phyloP scores from a whole-genome alignment of 2,797 vertebrate species.

The Gallinago nigripennis region DNA sequence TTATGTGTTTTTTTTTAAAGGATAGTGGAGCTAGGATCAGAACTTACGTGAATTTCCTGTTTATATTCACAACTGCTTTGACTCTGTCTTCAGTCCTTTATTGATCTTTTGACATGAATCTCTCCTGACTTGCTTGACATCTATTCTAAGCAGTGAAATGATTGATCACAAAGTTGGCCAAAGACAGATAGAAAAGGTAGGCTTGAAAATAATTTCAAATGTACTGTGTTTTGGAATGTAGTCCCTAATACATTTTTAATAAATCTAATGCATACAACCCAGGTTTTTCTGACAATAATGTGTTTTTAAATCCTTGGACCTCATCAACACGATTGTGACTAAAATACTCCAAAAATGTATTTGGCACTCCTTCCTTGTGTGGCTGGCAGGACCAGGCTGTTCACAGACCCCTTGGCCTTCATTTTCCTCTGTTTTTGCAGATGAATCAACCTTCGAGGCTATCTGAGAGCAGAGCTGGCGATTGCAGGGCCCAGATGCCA shows the following conservation, averaged over 20 bases:
- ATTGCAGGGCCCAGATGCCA: conserved; percentile 33
- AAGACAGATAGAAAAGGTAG: neutral
- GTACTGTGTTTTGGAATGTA: neutral
- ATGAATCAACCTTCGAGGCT: conserved; percentile 7
- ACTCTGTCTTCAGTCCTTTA: neutral
- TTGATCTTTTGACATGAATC: conserved; percentile 11
- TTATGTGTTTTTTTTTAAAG: neutral
- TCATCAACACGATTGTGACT: neutral
- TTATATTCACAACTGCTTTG: neutral
- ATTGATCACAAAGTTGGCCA: conserved; percentile 6
- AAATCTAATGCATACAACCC: neutral
- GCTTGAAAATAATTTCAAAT: neutral
- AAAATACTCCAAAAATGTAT: neutral
- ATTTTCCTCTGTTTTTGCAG: neutral
- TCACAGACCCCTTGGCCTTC: neutral
- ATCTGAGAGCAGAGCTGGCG: conserved; percentile 23
- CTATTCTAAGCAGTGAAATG: neutral
- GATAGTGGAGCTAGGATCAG: neutral
- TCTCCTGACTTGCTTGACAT: neutral
- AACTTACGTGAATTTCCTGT: neutral
- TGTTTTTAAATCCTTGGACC: conserved; percentile 3
- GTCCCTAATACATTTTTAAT: neutral
- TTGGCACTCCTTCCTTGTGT: neutral
- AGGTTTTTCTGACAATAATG: neutral
- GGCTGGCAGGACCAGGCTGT: neutral